phyloP scores from a whole-genome alignment of 2,888 invertebrate species.

The Microchrysa polita region DNA sequence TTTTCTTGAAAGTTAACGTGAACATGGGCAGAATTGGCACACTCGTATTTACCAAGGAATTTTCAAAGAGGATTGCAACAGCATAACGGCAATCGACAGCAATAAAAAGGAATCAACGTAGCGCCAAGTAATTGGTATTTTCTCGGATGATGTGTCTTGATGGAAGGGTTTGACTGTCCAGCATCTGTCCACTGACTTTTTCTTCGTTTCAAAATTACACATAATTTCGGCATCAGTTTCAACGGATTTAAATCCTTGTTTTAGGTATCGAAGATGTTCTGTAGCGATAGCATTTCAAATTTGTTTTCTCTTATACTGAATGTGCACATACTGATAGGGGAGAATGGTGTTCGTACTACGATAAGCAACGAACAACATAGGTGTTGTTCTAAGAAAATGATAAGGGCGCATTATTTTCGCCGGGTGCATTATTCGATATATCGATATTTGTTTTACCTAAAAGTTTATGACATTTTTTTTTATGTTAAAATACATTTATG shows the following conservation, averaged over 20 bases:
- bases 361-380: too few relatives aligned
- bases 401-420: too few relatives aligned
- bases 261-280: slow-evolving; percentile 39
- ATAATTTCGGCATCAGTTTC: slow-evolving; percentile 24
- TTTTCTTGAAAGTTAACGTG: slow-evolving; percentile 34
- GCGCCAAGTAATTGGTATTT: slow-evolving; percentile 51
- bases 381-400: too few relatives aligned
- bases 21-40: slow-evolving; percentile 31
- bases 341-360: too few relatives aligned
- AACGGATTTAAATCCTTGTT: slow-evolving; percentile 42
- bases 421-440: too few relatives aligned
- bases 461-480: too few relatives aligned
- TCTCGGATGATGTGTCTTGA: slow-evolving; percentile 50
- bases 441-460: too few relatives aligned
- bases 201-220: slow-evolving; percentile 12
- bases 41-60: slow-evolving; percentile 1
- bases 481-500: too few relatives aligned
- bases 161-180: slow-evolving; percentile 46
- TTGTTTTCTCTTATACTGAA: slow-evolving; percentile 8
- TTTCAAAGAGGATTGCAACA: slow-evolving; percentile 39
- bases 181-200: slow-evolving; percentile 12
- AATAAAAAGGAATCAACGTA: slow-evolving; percentile 50
- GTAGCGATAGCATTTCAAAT: slow-evolving; percentile 27
- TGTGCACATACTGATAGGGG: slow-evolving; percentile 7
- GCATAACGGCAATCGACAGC: slow-evolving; percentile 7